Base-by-base conservation (phyloP, 2,113 vertebrate genomes). In the Lagopus muta region DNA sequence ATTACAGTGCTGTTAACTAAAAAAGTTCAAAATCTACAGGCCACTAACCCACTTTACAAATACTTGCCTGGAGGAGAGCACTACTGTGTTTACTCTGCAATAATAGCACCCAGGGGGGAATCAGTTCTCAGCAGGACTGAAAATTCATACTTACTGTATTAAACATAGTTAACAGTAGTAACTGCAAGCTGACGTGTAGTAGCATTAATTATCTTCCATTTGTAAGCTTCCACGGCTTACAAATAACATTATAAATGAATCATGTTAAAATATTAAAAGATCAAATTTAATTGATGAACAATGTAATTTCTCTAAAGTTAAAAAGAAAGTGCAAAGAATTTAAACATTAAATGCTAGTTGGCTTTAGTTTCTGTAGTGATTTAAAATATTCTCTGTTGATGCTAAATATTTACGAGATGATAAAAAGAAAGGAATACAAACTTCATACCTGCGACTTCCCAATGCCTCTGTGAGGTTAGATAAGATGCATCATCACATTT, bases 381-480 rank as follows among this genome's bases (percentile, higher is more conserved):
- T 90, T 92, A 67, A 93, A 79, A 88, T 69, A 60, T 55, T 34
- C 42, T 93, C 50, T 66, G 72, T 73, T 88, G 83, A 93, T 62
- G 60, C 61, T 65, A 88, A 92, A 86, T 81, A 89, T 74, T 70
- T 48, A 43, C 27, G 58, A 90, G 83, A 89, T 92, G 82, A 76
- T 0, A 86, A 78, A 90, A 94, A 90, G 73, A 87, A 90, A 81
- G 83, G 52, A 80, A 82, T 38, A 88, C 54, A 90, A 75, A 74
- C 84, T 92, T 73, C 74, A 92, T 58, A 38, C 52, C 64, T 66
- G 52, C 34, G 71, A 89, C 85, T 95, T 82, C 91, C 52, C 90
- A 92, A 86, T 48, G 57, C 50, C 52, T 84, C 74, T 72, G 73
- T 73, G 83, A 90, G 82, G 42, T 50, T 38, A 66, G 75, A 85